Percentiles rank a stretch among this genome's conserved stretches.
These are phyloP conservation scores for Piprites chloris DNA, from an alignment of 2,113 vertebrate genomes.

Conservation along the genomic window DNA sequence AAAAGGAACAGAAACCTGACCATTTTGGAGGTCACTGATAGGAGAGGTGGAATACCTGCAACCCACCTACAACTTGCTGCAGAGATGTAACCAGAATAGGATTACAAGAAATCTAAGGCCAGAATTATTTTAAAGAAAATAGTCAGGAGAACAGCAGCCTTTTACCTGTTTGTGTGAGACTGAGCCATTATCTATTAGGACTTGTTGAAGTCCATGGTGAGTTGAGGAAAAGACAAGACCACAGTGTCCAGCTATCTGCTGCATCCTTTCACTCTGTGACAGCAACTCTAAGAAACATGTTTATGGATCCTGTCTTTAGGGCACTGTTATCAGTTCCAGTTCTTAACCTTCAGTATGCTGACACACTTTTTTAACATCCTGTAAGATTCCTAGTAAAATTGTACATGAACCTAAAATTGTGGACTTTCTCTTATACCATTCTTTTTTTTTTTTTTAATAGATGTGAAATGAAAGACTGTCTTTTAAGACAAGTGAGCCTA, in stretches of 20 bases:
- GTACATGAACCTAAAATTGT: background rate
- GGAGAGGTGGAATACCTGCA: background rate
- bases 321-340: background rate
- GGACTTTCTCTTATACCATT: background rate
- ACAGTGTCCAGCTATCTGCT: background rate
- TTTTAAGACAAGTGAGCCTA: background rate
- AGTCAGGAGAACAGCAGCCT: background rate
- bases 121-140: background rate
- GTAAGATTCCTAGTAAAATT: background rate
- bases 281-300: background rate
- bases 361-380: fast-evolving
- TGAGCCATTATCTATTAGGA: background rate
- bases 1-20: background rate
- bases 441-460: background rate
- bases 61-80: fast-evolving
- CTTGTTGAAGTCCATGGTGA: background rate
- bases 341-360: background rate
- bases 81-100: background rate
- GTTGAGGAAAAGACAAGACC: background rate
- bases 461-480: background rate
- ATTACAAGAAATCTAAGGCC: background rate
- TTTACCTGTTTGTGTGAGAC: background rate
- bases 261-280: background rate
- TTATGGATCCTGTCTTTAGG: background rate
- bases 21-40: background rate